A percentile compares a stretch with the other conserved stretches of the same genome.
These are phyloP conservation scores for Ypsolopha scabrella DNA, from an alignment of 2,888 invertebrate species.

Conservation along the genomic window DNA sequence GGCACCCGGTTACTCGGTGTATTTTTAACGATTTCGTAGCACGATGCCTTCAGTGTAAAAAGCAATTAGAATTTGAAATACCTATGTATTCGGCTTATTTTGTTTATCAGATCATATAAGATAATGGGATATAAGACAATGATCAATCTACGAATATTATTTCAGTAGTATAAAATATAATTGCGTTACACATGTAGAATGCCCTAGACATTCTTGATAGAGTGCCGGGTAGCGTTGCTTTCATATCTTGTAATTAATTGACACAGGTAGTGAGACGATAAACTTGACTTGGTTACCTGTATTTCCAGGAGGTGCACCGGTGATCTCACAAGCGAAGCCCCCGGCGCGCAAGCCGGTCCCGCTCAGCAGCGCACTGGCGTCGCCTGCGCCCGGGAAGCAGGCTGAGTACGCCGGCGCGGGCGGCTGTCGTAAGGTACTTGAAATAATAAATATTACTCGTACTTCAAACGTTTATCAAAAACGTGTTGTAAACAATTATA, in stretches of 20 bases:
- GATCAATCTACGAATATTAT: too few relatives aligned
- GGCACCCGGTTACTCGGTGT: too few relatives aligned
- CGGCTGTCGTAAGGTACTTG: constrained; percentile 36
- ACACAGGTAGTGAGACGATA: too few relatives aligned
- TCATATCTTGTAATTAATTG: too few relatives aligned
- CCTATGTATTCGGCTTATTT: too few relatives aligned
- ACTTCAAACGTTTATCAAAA: too few relatives aligned
- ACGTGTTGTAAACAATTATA: too few relatives aligned
- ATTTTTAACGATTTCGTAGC: too few relatives aligned
- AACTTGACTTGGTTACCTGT: background rate
- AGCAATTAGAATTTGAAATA: too few relatives aligned
- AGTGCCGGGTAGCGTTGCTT: background rate
- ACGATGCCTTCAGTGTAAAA: too few relatives aligned
- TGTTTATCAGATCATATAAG: too few relatives aligned
- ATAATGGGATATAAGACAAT: too few relatives aligned
- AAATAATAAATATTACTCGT: background rate
- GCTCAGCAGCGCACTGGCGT: constrained; percentile 38
- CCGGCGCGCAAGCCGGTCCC: constrained; percentile 26
- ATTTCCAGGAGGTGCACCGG: constrained; percentile 43
- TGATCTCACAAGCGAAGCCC: constrained; percentile 33
- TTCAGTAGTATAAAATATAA: background rate
- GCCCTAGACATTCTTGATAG: background rate
- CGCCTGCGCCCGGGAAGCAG: constrained; percentile 17
- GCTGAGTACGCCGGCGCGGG: constrained; percentile 7
- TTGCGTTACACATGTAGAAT: background rate